phyloP scores from a whole-genome alignment of 2,113 vertebrate genomes.

The Caranx melampygus region DNA sequence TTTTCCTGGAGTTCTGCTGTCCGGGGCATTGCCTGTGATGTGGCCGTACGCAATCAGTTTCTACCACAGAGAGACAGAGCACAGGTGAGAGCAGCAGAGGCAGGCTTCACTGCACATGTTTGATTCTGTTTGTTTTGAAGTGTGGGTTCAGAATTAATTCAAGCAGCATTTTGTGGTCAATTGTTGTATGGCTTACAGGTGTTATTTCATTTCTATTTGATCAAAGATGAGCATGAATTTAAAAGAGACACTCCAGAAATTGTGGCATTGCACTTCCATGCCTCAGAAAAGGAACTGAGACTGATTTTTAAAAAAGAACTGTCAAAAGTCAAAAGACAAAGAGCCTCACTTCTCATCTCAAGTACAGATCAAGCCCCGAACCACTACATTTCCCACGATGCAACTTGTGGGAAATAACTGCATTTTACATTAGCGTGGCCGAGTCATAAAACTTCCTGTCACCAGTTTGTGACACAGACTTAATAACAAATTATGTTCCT shows the following conservation, averaged over 20 bases:
- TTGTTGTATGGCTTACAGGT: neutral
- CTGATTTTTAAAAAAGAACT: too few species aligned
- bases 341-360: neutral
- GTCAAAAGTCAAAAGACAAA: neutral
- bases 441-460: too few species aligned
- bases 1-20: conserved; percentile 91
- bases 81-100: neutral
- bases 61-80: conserved; percentile 67
- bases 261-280: neutral
- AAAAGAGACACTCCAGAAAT: too few species aligned
- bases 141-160: neutral
- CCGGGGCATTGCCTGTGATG: conserved; percentile 96
- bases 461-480: too few species aligned
- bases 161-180: too few species aligned
- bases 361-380: neutral
- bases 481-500: too few species aligned
- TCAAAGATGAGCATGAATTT: neutral
- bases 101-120: neutral
- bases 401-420: neutral
- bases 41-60: conserved; percentile 98
- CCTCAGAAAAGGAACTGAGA: too few species aligned
- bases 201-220: neutral
- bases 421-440: too few species aligned
- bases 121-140: neutral
- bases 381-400: neutral